Conservation (phyloP, 2,888 invertebrate genomes). For the Timema cristinae region DNA sequence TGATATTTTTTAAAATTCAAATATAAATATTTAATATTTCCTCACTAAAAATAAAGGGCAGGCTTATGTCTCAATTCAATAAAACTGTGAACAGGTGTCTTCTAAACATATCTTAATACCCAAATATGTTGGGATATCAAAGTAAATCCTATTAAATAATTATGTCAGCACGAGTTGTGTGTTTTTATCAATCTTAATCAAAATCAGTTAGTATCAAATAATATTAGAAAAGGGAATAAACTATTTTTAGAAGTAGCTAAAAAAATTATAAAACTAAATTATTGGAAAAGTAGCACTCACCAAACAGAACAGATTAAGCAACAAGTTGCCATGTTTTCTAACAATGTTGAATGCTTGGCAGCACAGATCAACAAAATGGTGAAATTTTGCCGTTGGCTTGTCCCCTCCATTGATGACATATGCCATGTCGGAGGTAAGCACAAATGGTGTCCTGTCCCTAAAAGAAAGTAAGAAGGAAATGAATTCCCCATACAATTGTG, state of each 20-base stretch:
- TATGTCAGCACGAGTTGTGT: too few species aligned
- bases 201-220: neutral
- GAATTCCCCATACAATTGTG: too few species aligned
- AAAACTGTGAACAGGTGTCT: too few species aligned
- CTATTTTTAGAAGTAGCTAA: neutral
- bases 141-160: too few species aligned
- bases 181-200: too few species aligned
- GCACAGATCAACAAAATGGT: conserved; percentile 97
- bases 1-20: too few species aligned
- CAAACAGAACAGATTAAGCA: conserved; percentile 86
- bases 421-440: conserved; percentile 97
- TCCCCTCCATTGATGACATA: conserved; percentile 99
- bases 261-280: neutral
- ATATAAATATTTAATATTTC: too few species aligned
- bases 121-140: too few species aligned
- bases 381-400: conserved; percentile 87
- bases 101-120: too few species aligned
- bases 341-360: conserved; percentile 96
- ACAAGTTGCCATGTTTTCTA: conserved; percentile 82
- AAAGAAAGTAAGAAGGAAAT: conserved; percentile 27
- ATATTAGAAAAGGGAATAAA: neutral
- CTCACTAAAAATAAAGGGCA: too few species aligned
- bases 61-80: too few species aligned
- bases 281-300: conserved; percentile 46
- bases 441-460: conserved; percentile 96